Conservation (phyloP, 2,113 vertebrate genomes). For the Tachysurus fulvidraco region DNA sequence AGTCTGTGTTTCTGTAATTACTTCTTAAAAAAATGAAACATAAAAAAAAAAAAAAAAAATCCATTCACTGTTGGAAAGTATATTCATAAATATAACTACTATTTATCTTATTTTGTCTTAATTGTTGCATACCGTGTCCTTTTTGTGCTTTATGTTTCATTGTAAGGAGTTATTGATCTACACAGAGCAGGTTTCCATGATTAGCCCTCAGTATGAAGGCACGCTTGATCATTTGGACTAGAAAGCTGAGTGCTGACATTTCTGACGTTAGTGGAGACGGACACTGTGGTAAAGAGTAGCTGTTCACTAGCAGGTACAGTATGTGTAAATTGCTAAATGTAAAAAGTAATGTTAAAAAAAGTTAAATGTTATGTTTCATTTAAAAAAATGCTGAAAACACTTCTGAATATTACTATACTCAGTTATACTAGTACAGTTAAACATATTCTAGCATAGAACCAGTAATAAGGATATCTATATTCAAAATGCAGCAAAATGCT, state of each 20-base stretch:
- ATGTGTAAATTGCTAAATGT: not conserved
- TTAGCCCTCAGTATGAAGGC: slow-evolving; percentile 59
- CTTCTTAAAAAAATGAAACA: not conserved
- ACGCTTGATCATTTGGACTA: slow-evolving; percentile 32
- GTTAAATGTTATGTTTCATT: too few relatives aligned
- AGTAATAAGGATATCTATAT: not conserved
- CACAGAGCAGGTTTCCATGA: not conserved
- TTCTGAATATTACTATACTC: not conserved
- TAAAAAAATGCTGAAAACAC: not conserved
- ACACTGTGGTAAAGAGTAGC: slow-evolving; percentile 40
- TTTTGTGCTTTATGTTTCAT: not conserved
- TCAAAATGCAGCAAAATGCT: not conserved
- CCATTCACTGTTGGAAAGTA: not conserved
- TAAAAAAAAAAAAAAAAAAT: not conserved
- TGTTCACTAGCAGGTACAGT: slow-evolving; percentile 62
- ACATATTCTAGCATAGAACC: not conserved
- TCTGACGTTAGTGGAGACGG: slow-evolving; percentile 56
- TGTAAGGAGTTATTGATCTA: not conserved
- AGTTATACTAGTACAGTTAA: not conserved
- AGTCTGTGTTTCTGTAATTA: not conserved
- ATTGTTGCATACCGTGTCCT: not conserved
- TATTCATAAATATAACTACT: not conserved
- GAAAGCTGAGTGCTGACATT: slow-evolving; percentile 40
- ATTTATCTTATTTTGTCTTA: too few relatives aligned
- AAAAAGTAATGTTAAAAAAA: too few relatives aligned